Base-by-base conservation (phyloP, 2,888 invertebrate genomes). In the Cataglyphis livida region DNA sequence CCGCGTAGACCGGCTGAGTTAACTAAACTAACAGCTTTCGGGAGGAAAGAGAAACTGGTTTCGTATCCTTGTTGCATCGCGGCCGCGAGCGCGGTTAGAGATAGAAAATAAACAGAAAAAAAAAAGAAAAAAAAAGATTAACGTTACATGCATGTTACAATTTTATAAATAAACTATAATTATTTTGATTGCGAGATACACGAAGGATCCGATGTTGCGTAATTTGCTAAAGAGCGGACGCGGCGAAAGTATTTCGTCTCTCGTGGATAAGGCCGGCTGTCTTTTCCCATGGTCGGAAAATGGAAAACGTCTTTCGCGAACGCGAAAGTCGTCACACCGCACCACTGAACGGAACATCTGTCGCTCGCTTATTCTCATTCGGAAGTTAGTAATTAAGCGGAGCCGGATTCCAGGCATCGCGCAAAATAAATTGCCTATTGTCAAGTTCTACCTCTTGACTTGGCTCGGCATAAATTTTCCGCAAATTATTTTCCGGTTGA, bases 231-330 rank as follows among this genome's bases (percentile, higher is more conserved):
- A 18, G 21, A 54, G 10, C 51, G n/a, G 18, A 15, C 4, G 44
- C 48, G 25, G 32, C 44, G 15, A 61, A 61, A 65, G 35, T 54
- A 38, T 65, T 44, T 6, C 35, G 44, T 35, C 18, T 28, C 18
- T 25, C 65, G 25, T 48, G 48, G 51, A 51, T 28, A 12, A 75
- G 25, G 66, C 25, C 89, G 73, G 83, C 62, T 85, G 87, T 79
- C 66, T 83, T 87, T 88, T 89, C 89, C 85, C 85, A 89, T 65
- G 75, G 54, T 66, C 82, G 81, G 75, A 76, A 71, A 76, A 66
- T 70, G 84, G 32, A 82, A 82, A 74, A 83, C 71, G 62, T 74
- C 82, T 88, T 82, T 81, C 51, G 65, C 75, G 76, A 51, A 64
- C 61, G 71, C 64, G 44, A 54, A 62, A 44, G 87, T 86, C 84